Base-by-base conservation (phyloP, 30 jellyfish, hydroid and myxozoan genomes). In the Mastigias papua region DNA sequence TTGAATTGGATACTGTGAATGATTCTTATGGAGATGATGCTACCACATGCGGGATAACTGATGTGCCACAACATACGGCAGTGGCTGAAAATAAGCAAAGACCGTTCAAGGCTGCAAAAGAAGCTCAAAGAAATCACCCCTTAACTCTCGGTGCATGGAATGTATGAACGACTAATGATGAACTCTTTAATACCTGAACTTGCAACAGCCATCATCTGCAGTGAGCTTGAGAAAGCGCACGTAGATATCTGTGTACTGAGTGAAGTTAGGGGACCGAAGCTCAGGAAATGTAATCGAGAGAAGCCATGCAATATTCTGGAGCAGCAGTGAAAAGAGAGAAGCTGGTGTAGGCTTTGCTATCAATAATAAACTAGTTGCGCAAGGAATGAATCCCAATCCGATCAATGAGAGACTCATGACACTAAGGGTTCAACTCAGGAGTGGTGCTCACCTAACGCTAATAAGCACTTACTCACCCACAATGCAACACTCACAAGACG, bases 41-140 rank as follows among this genome's bases (percentile, higher is more conserved):
- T n/a, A n/a, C n/a, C n/a, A n/a, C n/a, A n/a, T n/a, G n/a, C n/a
- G n/a, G n/a, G n/a, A n/a, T n/a, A n/a, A n/a, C n/a, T n/a, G n/a
- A n/a, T n/a, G n/a, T n/a, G n/a, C n/a, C n/a, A n/a, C n/a, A n/a
- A n/a, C n/a, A n/a, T n/a, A n/a, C n/a, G n/a, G n/a, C n/a, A n/a
- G 95, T 86, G 95, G 92, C 33, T 86, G 65, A 87, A 77, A 62
- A 76, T 63, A 66, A 29, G 92, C 96, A 87, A 87, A 87, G 66
- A 28, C 96, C 86, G 91, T 63, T 70, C 91, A 80, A 80, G 69
- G 30, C 91, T 49, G 60, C 48, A 22, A 57, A 77, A 77, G 88
- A 72, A 32, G 69, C 69, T 72, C 69, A 32, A 72, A 72, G 84
- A 72, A 69, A 69, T 69, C 81, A 69, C 34, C 58, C 73, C 73